Evolutionary conservation across 23 tunicate species (phyloP), one percentile per base, ranked within the genome.

Genomic region (Halocynthia aurantium): DNA sequence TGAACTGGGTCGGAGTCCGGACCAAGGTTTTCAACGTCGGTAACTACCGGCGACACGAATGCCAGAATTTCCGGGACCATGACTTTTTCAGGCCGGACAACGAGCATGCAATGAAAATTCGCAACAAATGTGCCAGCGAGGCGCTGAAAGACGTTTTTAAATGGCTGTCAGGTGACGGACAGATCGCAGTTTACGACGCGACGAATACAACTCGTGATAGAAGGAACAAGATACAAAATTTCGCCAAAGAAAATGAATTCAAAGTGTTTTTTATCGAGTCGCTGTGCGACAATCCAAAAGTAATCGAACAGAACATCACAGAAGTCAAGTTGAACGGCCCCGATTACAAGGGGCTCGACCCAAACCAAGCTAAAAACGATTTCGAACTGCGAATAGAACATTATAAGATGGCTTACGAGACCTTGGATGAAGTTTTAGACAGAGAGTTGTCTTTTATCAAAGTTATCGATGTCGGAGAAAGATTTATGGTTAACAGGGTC

Each of bases 251-350:
- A 5, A 18, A 53, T 52, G 50, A 50, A 2, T 75, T 75, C 18
- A 75, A 51, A 55, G 79, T 75, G 19, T 75, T 75, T 55, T 75
- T 75, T 55, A 75, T 75, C 40, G 79, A 75, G 19, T 75, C 79
- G 19, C 52, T 75, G 52, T 75, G 79, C 22, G 79, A 75, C 54
- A 66, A 75, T 56, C 79, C 79, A 21, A 22, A 53, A 19, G 79
- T 75, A 13, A 56, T 75, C 55, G 79, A 75, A 75, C 79, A 75
- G 55, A 75, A 75, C 55, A 22, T 75, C 20, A 56, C 79, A 10
- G 79, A 75, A 75, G 79, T 75, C 9, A 75, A 75, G 55, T 22
- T 75, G 10, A 75, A 75, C 61, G 79, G 79, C 10, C 79, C 79
- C 8, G 79, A 75, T 75, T 75, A 75, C 40, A 20, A 51, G 11